phyloP scores from a whole-genome alignment of 2,797 vertebrate species.

The Phalloptychus januarius region DNA sequence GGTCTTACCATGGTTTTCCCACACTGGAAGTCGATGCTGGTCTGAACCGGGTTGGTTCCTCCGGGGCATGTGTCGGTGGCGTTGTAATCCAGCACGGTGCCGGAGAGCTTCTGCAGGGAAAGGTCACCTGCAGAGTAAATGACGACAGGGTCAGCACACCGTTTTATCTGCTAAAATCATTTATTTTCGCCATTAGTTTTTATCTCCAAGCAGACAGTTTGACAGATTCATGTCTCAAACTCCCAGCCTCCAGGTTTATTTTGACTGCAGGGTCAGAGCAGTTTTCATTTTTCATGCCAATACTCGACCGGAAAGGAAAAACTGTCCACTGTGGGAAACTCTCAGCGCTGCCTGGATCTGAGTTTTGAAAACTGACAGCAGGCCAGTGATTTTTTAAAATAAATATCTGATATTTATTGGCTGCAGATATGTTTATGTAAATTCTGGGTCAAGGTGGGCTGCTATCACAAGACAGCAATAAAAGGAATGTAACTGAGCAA shows the following conservation, averaged over 20 bases:
- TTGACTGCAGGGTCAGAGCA: not conserved
- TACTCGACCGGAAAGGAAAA: not conserved
- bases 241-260: conserved; percentile 11
- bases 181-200: not conserved
- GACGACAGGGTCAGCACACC: not conserved
- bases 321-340: conserved; percentile 41
- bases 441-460: conserved; percentile 7
- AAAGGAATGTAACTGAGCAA: conserved; percentile 41
- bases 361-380: conserved; percentile 24
- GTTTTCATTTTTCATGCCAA: conserved; percentile 23
- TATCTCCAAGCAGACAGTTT: not conserved
- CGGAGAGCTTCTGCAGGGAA: conserved; percentile 65
- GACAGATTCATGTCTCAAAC: conserved; percentile 18
- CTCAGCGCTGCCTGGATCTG: conserved; percentile 2
- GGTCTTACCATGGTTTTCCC: conserved; percentile 92
- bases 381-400: not conserved
- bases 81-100: conserved; percentile 84
- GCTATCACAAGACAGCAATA: conserved; percentile 25
- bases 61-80: conserved; percentile 71
- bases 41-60: conserved; percentile 77
- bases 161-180: not conserved
- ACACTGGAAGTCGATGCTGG: conserved; percentile 92
- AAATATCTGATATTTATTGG: not conserved
- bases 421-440: not conserved
- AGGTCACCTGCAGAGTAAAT: conserved; percentile 79